A percentile compares a stretch with the other conserved stretches of the same genome.
These are phyloP conservation scores for Calypte anna DNA, from an alignment of 2,113 vertebrate genomes.

Conservation along the genomic window DNA sequence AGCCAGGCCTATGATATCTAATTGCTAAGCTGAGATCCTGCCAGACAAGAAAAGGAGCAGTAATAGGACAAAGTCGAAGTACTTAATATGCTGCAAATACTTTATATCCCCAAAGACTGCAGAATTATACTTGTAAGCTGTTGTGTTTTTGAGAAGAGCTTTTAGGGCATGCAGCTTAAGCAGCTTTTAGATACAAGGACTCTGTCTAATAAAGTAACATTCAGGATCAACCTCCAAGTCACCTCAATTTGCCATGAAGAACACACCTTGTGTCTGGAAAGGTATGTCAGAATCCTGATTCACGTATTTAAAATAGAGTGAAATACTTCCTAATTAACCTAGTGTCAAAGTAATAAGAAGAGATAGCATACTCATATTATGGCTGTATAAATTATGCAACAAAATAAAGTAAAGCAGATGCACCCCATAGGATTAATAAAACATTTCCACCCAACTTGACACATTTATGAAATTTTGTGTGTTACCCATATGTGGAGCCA, in stretches of 20 bases:
- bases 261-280: not conserved
- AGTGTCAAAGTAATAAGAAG: not conserved
- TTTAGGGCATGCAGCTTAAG: not conserved
- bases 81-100: not conserved
- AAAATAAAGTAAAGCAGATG: not conserved
- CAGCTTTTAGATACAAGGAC: not conserved
- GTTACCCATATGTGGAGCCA: not conserved
- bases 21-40: not conserved
- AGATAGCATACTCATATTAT: not conserved
- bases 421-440: not conserved
- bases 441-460: not conserved
- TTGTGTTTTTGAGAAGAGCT: not conserved
- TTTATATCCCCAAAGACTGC: not conserved
- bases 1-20: not conserved
- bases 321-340: conserved; percentile 7
- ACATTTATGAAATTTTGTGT: not conserved
- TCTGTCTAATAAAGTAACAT: not conserved
- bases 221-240: not conserved
- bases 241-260: not conserved
- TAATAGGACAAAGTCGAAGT: not conserved
- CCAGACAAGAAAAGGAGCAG: not conserved
- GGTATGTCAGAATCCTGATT: not conserved
- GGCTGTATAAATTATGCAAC: not conserved
- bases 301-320: not conserved
- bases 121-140: not conserved